A percentile compares a stretch with the other conserved stretches of the same genome.
These are phyloP conservation scores for Chiloscyllium punctatum DNA, from an alignment of 2,797 vertebrate genomes.

Conservation along the genomic window DNA sequence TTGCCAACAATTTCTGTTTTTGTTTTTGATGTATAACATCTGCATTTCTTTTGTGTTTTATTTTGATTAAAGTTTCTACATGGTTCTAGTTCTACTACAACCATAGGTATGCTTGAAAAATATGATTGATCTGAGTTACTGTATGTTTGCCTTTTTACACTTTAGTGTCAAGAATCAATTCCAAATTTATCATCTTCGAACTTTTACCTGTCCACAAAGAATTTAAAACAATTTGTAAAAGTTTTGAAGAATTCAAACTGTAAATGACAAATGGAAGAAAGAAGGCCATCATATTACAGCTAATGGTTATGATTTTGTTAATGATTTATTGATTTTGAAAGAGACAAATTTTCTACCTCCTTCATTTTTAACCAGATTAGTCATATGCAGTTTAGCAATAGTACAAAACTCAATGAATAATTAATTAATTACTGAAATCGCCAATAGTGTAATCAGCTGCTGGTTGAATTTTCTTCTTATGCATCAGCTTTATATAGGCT, in stretches of 20 bases:
- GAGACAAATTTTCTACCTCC: neutral
- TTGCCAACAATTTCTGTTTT: too few species aligned
- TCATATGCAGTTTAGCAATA: neutral
- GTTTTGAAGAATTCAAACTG: neutral
- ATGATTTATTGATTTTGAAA: conserved; percentile 12
- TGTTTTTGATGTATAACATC: too few species aligned
- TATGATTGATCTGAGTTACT: neutral
- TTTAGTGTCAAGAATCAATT: neutral
- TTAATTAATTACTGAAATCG: neutral
- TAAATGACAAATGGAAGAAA: neutral
- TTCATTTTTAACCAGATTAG: neutral
- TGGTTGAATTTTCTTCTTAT: neutral
- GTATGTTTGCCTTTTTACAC: neutral
- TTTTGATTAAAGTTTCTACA: neutral
- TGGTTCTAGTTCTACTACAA: neutral
- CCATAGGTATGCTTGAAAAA: neutral
- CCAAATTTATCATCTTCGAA: neutral
- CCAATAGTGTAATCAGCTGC: neutral
- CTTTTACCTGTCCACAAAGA: neutral
- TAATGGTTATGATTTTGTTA: neutral
- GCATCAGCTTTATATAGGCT: neutral
- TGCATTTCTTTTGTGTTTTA: too few species aligned
- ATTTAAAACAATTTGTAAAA: neutral
- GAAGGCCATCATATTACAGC: neutral
- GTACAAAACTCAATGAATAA: neutral